Evolutionary conservation across 2,888 invertebrate genomes (phyloP).

Genomic region (Vannuccia rotundouncinata): DNA sequence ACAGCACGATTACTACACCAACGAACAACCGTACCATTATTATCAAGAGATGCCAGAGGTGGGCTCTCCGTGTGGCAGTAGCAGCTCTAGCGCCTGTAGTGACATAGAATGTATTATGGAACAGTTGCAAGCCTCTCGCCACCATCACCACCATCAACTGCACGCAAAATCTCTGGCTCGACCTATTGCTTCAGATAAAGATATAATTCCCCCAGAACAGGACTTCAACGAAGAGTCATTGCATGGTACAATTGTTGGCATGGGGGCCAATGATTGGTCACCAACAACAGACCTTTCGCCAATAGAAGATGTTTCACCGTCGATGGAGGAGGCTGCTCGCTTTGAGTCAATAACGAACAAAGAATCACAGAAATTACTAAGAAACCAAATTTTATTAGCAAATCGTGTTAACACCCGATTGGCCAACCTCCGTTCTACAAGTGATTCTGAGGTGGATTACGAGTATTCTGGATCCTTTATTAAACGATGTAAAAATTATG

Average conservation of each 20-base stretch:
- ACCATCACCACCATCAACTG: not conserved
- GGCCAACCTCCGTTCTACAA: not conserved
- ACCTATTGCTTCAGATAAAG: not conserved
- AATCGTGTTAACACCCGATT: too few relatives aligned
- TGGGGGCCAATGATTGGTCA: not conserved
- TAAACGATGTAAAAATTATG: slow-evolving; percentile 15
- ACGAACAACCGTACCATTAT: not conserved
- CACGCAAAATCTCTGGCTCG: not conserved
- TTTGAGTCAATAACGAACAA: not conserved
- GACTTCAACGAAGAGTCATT: not conserved
- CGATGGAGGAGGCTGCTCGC: not conserved
- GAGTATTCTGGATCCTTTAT: not conserved
- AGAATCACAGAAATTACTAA: not conserved
- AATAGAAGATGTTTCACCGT: slow-evolving; percentile 5
- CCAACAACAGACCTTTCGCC: not conserved
- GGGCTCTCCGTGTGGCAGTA: not conserved
- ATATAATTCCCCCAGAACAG: not conserved
- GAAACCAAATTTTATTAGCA: not conserved
- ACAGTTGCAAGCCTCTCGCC: not conserved
- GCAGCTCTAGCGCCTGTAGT: slow-evolving; percentile 1
- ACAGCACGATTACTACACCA: not conserved
- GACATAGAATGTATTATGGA: not conserved
- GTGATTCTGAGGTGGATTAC: not conserved
- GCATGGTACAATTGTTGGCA: not conserved
- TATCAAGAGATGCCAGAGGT: not conserved